Evolutionary conservation across 1,140 invertebrate species (phyloP), one percentile per base, ranked within the genome.

Genomic region (Pogonomyrmex californicus): DNA sequence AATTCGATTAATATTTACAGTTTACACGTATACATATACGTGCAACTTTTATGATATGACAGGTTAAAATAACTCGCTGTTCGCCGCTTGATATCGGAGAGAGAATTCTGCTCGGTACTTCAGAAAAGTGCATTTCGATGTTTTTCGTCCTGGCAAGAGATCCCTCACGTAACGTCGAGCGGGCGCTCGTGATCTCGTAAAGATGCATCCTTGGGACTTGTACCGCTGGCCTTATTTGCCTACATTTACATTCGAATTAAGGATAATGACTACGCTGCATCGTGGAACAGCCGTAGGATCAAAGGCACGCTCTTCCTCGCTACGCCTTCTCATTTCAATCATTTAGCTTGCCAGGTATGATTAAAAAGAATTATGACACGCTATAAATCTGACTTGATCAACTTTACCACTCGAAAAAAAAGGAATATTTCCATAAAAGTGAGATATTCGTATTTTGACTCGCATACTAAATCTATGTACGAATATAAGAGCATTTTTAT

Each of bases 41-140:
- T 44, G 70, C 77, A 17, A 41, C 68, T 85, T 88, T 85, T 56
- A 79, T 66, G 51, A 66, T 62, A 58, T 79, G 75, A 63, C 82
- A 33, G 12, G 36, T 30, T 56, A 79, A 89, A 75, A 88, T 66
- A 78, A 60, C 62, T 56, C 14, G 30, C 33, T 47, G 62, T 71
- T 89, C 60, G 30, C 17, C 62, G 56, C 38, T 73, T 83, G 58
- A 66, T 82, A 73, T 58, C 44, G 51, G 49, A 78, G 85, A 78
- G 85, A 54, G 60, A 90, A 89, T 44, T 65, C 58, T 51, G 38
- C 41, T 38, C 54, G 10, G 47, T 65, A 89, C 73, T 73, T 87
- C 23, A 78, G 77, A 87, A 90, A 83, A 90, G 85, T 87, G 77
- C 71, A 81, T 89, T 87, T 73, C 85, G 33, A 87, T 88, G 77